Evolutionary conservation across 2,888 invertebrate genomes (phyloP), one percentile per base, ranked within the genome.

Genomic region (Agrotis clavis): DNA sequence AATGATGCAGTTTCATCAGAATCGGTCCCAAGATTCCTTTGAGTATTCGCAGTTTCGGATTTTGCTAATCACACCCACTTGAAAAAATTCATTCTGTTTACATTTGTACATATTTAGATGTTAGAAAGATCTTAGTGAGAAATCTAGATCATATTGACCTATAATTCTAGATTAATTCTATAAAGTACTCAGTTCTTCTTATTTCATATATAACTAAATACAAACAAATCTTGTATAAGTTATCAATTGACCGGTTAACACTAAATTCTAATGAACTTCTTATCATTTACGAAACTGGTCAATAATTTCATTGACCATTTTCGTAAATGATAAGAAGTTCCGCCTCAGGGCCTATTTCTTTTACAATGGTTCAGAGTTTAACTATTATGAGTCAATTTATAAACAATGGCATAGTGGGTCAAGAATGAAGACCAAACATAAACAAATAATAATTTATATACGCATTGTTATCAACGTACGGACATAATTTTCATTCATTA

Each of bases 371-470:
- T 60, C 59, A 65, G n/a, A 50, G 19, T 45, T 67, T 65, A 57
- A 70, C 64, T 53, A 47, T 47, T 66, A 68, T 71, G 59, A 74
- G 18, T 72, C 67, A 74, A 54, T 21, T 25, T 47, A 30, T 53
- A 69, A 67, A 74, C 53, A 77, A 63, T 45, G 30, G 13, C n/a
- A 53, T 63, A 74, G 67, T 81, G 57, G 81, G 84, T 84, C 82
- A 81, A 77, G 68, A 77, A 62, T 74, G 25, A 70, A 77, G 45
- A 65, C 41, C 62, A 71, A 75, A 71, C 51, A 65, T 68, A 68
- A 80, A 74, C 59, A 76, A 72, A 71, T 59, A 72, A 71, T 59
- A 11, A 81, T 74, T 74, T 61, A 53, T 68, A 67, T 71, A 59
- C 56, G 67, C 67, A 72, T 77, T 74, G 71, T 68, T 81, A 50